Conservation (phyloP, 2,888 invertebrate genomes). For the Scelioninae gen. 1 region DNA sequence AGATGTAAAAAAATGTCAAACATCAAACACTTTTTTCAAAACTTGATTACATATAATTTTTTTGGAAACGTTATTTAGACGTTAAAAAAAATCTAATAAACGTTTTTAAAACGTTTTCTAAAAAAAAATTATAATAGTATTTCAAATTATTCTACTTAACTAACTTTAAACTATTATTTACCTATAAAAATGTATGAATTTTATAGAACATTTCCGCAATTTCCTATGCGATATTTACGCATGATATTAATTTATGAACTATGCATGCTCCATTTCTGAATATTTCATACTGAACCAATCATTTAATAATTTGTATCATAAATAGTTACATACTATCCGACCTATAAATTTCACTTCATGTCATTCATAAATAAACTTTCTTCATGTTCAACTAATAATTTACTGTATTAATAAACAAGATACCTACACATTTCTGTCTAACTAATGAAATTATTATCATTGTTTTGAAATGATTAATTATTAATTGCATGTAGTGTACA, state of each 20-base stretch:
- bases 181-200: too few relatives aligned
- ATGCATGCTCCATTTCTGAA: constrained; percentile 8
- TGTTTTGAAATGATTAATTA: too few relatives aligned
- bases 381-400: too few relatives aligned
- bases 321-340: too few relatives aligned
- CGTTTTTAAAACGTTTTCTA: neutral
- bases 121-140: neutral
- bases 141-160: neutral
- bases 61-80: neutral
- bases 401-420: too few relatives aligned
- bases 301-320: neutral
- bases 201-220: neutral
- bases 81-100: neutral
- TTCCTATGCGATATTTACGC: neutral
- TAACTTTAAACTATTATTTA: neutral
- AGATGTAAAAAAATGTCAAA: neutral
- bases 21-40: too few relatives aligned
- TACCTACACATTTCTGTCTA: too few relatives aligned
- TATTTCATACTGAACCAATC: neutral
- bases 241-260: constrained; percentile 10
- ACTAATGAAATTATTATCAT: too few relatives aligned
- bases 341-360: neutral
- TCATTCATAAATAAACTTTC: too few relatives aligned
- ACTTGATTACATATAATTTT: neutral
- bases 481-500: constrained; percentile 14